These are phyloP conservation scores for Labeo rohita DNA, from an alignment of 2,113 vertebrate species.

Conservation along the genomic window DNA sequence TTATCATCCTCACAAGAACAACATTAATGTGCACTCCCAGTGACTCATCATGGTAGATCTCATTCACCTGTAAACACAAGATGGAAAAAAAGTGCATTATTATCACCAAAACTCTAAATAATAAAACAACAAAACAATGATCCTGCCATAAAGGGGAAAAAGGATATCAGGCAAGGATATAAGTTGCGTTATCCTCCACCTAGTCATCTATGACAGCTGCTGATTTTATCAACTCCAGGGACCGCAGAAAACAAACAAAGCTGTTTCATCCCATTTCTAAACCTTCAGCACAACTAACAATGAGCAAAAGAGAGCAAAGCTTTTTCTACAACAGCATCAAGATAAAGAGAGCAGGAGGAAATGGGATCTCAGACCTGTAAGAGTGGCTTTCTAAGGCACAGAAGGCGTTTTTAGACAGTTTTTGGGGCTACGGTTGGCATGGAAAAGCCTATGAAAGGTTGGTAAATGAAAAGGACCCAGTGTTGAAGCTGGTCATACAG, in stretches of 20 bases:
- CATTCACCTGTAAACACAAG: slow-evolving; percentile 85
- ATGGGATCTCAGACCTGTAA: background rate
- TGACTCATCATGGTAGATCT: slow-evolving; percentile 98
- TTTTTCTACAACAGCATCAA: background rate
- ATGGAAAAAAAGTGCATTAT: background rate
- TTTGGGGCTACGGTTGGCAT: slow-evolving; percentile 5
- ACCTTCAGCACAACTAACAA: background rate
- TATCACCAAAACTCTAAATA: background rate
- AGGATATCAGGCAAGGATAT: background rate
- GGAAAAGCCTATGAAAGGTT: slow-evolving; percentile 33
- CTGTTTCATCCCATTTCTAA: background rate
- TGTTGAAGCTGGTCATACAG: slow-evolving; percentile 53
- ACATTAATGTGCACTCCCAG: slow-evolving; percentile 94
- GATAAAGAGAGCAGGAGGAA: slow-evolving; percentile 13
- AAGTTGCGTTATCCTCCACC: background rate
- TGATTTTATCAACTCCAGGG: background rate
- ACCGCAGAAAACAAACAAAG: slow-evolving; percentile 7
- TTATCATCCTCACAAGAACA: slow-evolving; percentile 97
- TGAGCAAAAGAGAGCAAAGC: background rate
- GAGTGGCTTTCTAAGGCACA: background rate
- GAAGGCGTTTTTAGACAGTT: slow-evolving; percentile 25
- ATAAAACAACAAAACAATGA: background rate
- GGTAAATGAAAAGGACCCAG: slow-evolving; percentile 49
- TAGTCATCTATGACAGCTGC: slow-evolving; percentile 15
- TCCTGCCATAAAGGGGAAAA: background rate